Base-by-base conservation (phyloP, 1,140 invertebrate genomes). In the Odontomachus brunneus region DNA sequence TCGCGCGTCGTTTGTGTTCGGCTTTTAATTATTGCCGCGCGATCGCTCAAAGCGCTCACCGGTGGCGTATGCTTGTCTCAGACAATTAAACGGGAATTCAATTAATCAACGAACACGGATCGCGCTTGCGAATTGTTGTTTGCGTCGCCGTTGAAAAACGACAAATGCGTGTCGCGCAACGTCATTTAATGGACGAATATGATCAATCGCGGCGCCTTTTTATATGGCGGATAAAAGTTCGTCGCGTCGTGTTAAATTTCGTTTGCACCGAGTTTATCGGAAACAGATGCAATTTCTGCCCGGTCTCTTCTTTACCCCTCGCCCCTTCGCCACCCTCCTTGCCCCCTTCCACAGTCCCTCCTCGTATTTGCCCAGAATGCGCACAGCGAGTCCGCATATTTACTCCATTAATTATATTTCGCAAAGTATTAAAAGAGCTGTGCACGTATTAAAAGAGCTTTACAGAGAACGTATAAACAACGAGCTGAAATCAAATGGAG, bases 401-500 rank as follows among this genome's bases (percentile, higher is more conserved):
- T n/a, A n/a, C n/a, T 82, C 71, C 62, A 74, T 73, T 44, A 66
- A 86, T 76, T 53, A 55, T 53, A 55, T 38, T 66, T 76, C 60
- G 62, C 33, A 66, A 76, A 55, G 22, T 15, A 14, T 85, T 38
- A 49, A 83, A 69, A 76, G 15, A 38, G 9, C 22, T 5, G n/a
- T 76, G 19, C 72, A 67, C 48, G 24, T 15, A 14, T 85, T 38
- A 49, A 83, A 69, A 76, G 15, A 38, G 9, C 22, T 5, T 14
- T 15, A 65, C 60, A 7, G 19, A 19, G 48, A 19, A n/a, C 11
- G 24, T 2, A 55, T 66, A 53, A 76, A 66, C 38, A 38, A 76
- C 38, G 38, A 44, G 9, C 38, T 44, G 38, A 44, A 44, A 44
- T 44, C 38, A 44, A 11, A 44, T 0, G 9, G 38, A 11, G 38